Evolutionary conservation across 2,888 invertebrate genomes (phyloP).

Genomic region (Apotomis betuletana): DNA sequence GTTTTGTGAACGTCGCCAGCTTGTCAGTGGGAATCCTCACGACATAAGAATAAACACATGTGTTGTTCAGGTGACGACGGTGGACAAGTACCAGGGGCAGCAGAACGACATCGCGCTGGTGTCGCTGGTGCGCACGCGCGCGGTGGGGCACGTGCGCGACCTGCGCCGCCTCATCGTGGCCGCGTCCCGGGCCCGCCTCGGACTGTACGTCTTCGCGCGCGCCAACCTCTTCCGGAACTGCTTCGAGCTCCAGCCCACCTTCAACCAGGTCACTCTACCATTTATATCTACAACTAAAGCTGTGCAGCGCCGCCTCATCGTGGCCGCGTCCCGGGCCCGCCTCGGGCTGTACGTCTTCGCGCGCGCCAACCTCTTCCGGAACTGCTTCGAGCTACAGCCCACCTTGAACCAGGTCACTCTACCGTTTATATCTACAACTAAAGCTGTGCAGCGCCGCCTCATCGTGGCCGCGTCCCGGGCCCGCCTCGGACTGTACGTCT

Average conservation of each 20-base stretch:
- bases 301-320: no score
- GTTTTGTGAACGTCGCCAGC: no score
- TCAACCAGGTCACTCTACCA: constrained; percentile 87
- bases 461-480: constrained; percentile 99
- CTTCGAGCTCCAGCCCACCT: constrained; percentile 97
- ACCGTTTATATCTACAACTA: no score
- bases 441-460: constrained; percentile 94
- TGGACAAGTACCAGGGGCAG: constrained; percentile 99
- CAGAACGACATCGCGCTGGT: constrained; percentile 99
- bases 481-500: constrained; percentile 97
- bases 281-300: no score
- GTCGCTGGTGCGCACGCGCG: constrained; percentile 96
- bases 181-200: constrained; percentile 98
- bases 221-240: constrained; percentile 97
- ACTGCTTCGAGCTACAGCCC: no score
- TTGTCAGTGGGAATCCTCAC: no score
- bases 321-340: no score
- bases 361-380: no score
- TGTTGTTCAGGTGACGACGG: constrained; percentile 89
- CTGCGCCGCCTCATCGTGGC: constrained; percentile 98
- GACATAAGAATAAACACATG: no score
- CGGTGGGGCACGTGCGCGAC: constrained; percentile 99
- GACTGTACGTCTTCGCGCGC: constrained; percentile 97
- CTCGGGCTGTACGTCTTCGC: no score
- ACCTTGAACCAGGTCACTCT: no score